Evolutionary conservation across 2,113 vertebrate species (phyloP), one percentile per base, ranked within the genome.

Genomic region (Sialia sialis): DNA sequence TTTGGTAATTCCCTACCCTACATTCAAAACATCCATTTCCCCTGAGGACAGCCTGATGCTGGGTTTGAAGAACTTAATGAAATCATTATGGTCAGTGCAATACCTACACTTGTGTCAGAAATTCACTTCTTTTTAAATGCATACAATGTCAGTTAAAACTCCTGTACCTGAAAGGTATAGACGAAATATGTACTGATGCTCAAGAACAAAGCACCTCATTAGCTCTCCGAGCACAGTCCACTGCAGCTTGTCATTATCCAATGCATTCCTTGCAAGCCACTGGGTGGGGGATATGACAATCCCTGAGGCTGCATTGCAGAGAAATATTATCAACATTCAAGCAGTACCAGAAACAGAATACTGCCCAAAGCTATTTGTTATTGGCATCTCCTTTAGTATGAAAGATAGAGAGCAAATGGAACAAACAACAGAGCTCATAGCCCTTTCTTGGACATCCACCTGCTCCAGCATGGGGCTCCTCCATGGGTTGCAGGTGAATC

Each of bases 151-250:
- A 76, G 41, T 51, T 84, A 87, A 68, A 90, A 80, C 22, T 77
- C 38, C 34, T 66, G 49, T 18, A 72, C 39, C 62, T 48, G 32
- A 88, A 68, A 59, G 51, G 29, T 74, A 29, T 22, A 64, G 22
- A 43, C 67, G 16, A 68, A 72, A 83, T 32, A 38, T 4, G 19
- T 48, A 73, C 46, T 55, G 38, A 69, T 46, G 52, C 41, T 49
- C 78, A 67, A 78, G 82, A 96, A 93, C 96, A 96, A 96, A 95
- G 90, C 93, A 97, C 86, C 95, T 94, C 77, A 92, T 94, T 95
- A 98, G 97, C 93, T 97, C 95, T 93, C 94, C 1, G 18, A 93
- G 93, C 93, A 94, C 95, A 97, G 69, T 23, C 26, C 95, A 98
- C 90, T 96, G 86, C 96, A 96, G 94, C 67, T 89, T 72, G 49